Conservation (phyloP, 2,888 invertebrate species). For the Tridacna crocea region DNA sequence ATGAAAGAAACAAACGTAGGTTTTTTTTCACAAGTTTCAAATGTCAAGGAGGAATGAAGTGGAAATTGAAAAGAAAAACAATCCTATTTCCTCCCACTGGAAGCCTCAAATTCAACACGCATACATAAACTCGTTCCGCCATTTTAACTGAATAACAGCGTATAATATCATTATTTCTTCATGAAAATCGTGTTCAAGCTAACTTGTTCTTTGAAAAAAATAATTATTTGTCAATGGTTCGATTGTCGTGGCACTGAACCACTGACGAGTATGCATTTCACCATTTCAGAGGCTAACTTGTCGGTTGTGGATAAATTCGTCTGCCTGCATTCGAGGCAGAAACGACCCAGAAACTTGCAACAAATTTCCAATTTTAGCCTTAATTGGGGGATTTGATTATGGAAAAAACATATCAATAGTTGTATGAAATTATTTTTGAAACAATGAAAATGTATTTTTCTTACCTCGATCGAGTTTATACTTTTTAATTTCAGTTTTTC, state of each 20-base stretch:
- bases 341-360: conserved; percentile 4
- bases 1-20: no score
- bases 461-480: not conserved
- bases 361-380: not conserved
- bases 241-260: not conserved
- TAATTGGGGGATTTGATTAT: not conserved
- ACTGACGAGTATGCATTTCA: no score
- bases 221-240: not conserved
- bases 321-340: conserved; percentile 8
- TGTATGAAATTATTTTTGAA: not conserved
- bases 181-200: not conserved
- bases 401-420: conserved; percentile 19
- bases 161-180: not conserved
- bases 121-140: conserved; percentile 25
- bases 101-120: conserved; percentile 12
- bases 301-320: not conserved
- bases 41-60: no score
- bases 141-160: not conserved
- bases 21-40: no score
- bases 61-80: not conserved
- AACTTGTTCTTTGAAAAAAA: not conserved
- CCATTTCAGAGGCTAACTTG: not conserved
- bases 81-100: conserved; percentile 2
- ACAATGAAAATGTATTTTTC: not conserved
- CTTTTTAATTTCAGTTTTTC: conserved; percentile 29